phyloP scores from a whole-genome alignment of 2,888 invertebrate genomes.

The Parapristionchus giblindavisi region DNA sequence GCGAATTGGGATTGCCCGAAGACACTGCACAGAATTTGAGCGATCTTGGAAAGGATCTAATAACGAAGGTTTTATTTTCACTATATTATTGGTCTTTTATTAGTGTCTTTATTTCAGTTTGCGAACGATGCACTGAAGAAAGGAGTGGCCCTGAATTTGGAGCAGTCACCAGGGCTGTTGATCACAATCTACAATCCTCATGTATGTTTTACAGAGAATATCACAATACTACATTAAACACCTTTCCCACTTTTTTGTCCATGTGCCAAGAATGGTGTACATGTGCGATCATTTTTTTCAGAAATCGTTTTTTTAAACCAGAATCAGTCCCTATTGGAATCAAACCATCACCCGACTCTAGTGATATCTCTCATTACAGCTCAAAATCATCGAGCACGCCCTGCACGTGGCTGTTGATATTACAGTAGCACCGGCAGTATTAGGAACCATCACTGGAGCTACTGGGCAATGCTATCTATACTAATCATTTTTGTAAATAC shows the following conservation, averaged over 20 bases:
- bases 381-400: constrained; percentile 61
- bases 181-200: constrained; percentile 61
- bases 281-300: too few relatives aligned
- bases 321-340: too few relatives aligned
- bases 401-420: constrained; percentile 63
- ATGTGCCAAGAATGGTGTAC: too few relatives aligned
- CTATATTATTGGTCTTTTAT: not conserved
- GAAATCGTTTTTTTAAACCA: not conserved
- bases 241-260: too few relatives aligned
- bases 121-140: constrained; percentile 65
- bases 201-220: not conserved
- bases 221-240: too few relatives aligned
- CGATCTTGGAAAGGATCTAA: constrained; percentile 64
- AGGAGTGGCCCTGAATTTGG: constrained; percentile 61
- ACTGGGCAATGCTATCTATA: too few relatives aligned
- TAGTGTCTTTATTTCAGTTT: constrained; percentile 42
- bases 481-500: too few relatives aligned
- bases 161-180: constrained; percentile 58
- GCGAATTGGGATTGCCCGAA: constrained; percentile 46
- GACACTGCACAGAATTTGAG: constrained; percentile 52
- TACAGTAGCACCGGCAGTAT: constrained; percentile 58
- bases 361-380: too few relatives aligned
- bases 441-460: too few relatives aligned
- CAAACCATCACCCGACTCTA: too few relatives aligned
- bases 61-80: too few relatives aligned